A percentile compares a stretch with the other conserved stretches of the same genome.
Evolutionary conservation across 2,888 invertebrate genomes (phyloP).

Genomic region (Ochlodes sylvanus): DNA sequence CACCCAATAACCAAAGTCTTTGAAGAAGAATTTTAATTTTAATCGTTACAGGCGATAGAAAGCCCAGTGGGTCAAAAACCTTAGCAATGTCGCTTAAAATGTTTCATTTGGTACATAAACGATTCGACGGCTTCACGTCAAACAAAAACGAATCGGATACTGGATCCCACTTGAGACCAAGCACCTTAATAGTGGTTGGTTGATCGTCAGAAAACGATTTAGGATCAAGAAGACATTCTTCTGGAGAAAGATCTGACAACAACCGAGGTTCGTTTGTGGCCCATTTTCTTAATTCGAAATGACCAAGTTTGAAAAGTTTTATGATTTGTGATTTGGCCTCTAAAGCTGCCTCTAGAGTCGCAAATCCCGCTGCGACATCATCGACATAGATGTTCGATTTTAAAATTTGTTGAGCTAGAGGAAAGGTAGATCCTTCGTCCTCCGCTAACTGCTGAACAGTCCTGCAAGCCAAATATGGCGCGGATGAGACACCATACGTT

Average conservation of each 20-base stretch:
- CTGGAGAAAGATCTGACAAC: constrained; percentile 12
- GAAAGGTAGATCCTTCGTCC: constrained; percentile 38
- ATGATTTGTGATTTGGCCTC: constrained; percentile 41
- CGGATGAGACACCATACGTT: constrained; percentile 44
- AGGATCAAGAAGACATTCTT: constrained; percentile 18
- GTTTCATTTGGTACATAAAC: constrained; percentile 34
- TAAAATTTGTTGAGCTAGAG: constrained; percentile 25
- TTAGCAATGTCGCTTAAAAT: constrained; percentile 39
- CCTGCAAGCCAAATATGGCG: constrained; percentile 45
- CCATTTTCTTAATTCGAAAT: constrained; percentile 49
- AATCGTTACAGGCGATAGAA: constrained; percentile 40
- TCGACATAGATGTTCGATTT: constrained; percentile 37
- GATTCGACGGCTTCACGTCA: constrained; percentile 32
- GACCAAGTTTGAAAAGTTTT: constrained; percentile 42
- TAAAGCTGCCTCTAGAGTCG: constrained; percentile 37
- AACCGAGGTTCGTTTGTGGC: constrained; percentile 28
- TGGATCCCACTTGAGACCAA: constrained; percentile 26
- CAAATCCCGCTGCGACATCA: constrained; percentile 37
- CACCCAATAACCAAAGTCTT: constrained; percentile 37
- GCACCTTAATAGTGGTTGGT: constrained; percentile 7
- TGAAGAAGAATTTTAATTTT: constrained; percentile 42
- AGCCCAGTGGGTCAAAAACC: constrained; percentile 44
- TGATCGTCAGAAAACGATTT: constrained; percentile 19
- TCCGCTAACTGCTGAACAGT: constrained; percentile 42
- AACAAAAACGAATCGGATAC: constrained; percentile 21